Base-by-base conservation (phyloP, 2,113 vertebrate genomes). In the Ascaphus truei region DNA sequence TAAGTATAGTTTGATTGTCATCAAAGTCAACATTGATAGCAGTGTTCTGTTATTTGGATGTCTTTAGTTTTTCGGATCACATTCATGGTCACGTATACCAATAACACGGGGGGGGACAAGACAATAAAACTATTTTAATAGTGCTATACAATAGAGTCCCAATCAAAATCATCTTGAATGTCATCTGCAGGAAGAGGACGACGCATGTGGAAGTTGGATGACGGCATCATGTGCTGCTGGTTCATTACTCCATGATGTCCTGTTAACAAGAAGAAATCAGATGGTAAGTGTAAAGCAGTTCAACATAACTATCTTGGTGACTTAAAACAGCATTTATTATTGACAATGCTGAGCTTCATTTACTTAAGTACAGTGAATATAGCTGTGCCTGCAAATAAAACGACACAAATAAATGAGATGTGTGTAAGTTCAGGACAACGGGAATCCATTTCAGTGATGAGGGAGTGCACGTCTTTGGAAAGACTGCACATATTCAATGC, bases 141-240 rank as follows among this genome's bases (percentile, higher is more conserved):
- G 79, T 77, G 78, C 89, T 90, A 95, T 78, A 96, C 94, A 75
- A 96, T 96, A 76, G 94, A 96, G 90, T 95, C 93, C 93, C 93
- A 94, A 84, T 94, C 92, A 72, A 94, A 94, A 77, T 94, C 92
- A 37, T 94, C 92, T 82, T 94, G 91, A 83, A 94, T 93, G 79
- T 94, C 93, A 16, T 94, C 92, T 2, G 87, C 77, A 55, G 90
- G 89, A 86, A 93, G 84, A 31, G 84, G 69, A 66, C 91, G 92
- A 39, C 92, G 90, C 83, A 94, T 91, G 80, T 90, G 89, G 83
- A 92, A 93, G 85, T 89, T 91, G 75, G 83, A 86, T 8, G 90
- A 86, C 53, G 90, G 83, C 73, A 93, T 86, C 79, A 91, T 82
- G 80, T 95, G 94, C 85, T 93, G 92, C 85, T 93, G 93, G 88